Evolutionary conservation across 2,888 invertebrate genomes (phyloP).

Genomic region (Hyposoter didymator): DNA sequence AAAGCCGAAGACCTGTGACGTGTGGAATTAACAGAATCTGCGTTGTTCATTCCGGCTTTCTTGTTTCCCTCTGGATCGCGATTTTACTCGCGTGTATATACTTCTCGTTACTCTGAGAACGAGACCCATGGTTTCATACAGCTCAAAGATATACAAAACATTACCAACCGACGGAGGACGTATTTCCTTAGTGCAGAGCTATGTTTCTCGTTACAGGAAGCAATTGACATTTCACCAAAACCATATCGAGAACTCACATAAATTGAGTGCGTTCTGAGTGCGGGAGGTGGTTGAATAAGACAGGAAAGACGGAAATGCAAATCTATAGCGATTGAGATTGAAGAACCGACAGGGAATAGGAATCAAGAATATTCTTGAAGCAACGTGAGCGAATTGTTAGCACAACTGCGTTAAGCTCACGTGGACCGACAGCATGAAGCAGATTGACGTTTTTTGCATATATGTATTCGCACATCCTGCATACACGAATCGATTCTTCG

Average conservation of each 20-base stretch:
- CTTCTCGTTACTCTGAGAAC: slow-evolving; percentile 10
- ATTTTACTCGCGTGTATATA: slow-evolving; percentile 9
- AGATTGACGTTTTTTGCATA: slow-evolving; percentile 10
- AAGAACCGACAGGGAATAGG: slow-evolving; percentile 17
- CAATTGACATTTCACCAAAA: slow-evolving; percentile 18
- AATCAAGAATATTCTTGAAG: not conserved
- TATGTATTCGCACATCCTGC: slow-evolving; percentile 49
- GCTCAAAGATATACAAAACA: not conserved
- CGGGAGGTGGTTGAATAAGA: not conserved
- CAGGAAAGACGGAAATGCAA: slow-evolving; percentile 5
- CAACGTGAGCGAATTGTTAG: not conserved
- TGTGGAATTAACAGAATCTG: slow-evolving; percentile 45
- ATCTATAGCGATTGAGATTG: slow-evolving; percentile 21
- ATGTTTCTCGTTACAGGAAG: slow-evolving; percentile 5
- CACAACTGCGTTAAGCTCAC: slow-evolving; percentile 22
- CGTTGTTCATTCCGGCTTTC: slow-evolving; percentile 20
- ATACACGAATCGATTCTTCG: slow-evolving; percentile 71
- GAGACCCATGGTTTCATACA: slow-evolving; percentile 2
- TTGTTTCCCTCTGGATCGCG: slow-evolving; percentile 8
- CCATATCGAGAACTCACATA: not conserved
- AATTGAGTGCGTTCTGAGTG: slow-evolving; percentile 18
- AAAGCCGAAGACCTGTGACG: slow-evolving; percentile 52
- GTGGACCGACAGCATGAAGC: slow-evolving; percentile 61
- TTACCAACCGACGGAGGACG: not conserved
- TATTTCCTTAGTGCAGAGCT: not conserved